Percentiles rank a stretch among this genome's conserved stretches.
Evolutionary conservation across 2,888 invertebrate genomes (phyloP).

Genomic region (Dorcus hopei): DNA sequence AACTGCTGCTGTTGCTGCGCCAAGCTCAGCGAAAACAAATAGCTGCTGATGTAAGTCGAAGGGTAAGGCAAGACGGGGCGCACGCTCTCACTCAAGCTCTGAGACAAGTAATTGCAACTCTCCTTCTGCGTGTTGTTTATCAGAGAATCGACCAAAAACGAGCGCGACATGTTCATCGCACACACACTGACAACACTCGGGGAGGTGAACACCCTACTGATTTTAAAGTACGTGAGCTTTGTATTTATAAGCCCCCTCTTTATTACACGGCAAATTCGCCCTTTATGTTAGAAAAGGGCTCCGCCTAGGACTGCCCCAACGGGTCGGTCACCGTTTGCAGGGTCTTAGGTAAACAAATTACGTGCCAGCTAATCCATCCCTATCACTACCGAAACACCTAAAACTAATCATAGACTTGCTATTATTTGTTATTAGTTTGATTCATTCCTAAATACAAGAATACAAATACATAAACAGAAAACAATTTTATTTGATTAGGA

Average conservation of each 20-base stretch:
- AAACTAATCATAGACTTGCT: too few species aligned
- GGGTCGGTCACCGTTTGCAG: slow-evolving; percentile 25
- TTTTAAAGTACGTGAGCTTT: slow-evolving; percentile 23
- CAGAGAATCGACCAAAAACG: slow-evolving; percentile 77
- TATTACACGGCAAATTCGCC: slow-evolving; percentile 31
- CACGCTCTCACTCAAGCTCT: slow-evolving; percentile 46
- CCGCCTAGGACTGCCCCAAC: slow-evolving; percentile 40
- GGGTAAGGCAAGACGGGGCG: slow-evolving; percentile 62
- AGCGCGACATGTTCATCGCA: slow-evolving; percentile 66
- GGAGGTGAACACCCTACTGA: slow-evolving; percentile 23
- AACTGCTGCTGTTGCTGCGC: slow-evolving; percentile 58
- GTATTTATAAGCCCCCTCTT: slow-evolving; percentile 40
- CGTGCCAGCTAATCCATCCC: slow-evolving; percentile 35
- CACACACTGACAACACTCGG: slow-evolving; percentile 11
- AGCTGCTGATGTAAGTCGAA: slow-evolving; percentile 62
- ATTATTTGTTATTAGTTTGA: too few species aligned
- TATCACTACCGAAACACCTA: too few species aligned
- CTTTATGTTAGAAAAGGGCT: slow-evolving; percentile 37
- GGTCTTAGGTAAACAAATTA: slow-evolving; percentile 41
- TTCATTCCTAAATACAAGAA: too few species aligned
- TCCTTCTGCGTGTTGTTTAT: slow-evolving; percentile 64
- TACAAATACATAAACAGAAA: too few species aligned
- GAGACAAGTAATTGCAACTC: slow-evolving; percentile 49
- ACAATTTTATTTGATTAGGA: too few species aligned
- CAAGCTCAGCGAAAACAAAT: slow-evolving; percentile 61